These are phyloP conservation scores for Pyrrhia umbra DNA, from an alignment of 2,888 invertebrate genomes.

Conservation along the genomic window DNA sequence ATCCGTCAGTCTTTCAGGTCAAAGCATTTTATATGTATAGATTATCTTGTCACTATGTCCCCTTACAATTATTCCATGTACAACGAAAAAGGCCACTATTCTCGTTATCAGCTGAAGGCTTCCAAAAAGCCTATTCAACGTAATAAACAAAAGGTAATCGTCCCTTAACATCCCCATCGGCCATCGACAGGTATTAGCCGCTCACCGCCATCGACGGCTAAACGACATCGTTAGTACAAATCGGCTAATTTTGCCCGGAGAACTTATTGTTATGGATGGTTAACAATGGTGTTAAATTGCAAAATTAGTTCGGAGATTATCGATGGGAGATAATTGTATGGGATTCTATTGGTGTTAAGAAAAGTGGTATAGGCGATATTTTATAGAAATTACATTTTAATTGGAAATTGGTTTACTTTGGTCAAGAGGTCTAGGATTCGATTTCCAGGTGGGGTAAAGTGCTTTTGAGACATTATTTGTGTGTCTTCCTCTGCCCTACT, in stretches of 20 bases:
- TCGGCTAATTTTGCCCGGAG: conserved; percentile 55
- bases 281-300: conserved; percentile 38
- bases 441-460: no score
- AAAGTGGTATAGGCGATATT: neutral
- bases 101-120: conserved; percentile 17
- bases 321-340: neutral
- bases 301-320: conserved; percentile 33
- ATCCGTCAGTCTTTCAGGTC: no score
- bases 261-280: conserved; percentile 53
- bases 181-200: conserved; percentile 54
- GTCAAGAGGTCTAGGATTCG: no score
- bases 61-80: neutral
- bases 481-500: no score
- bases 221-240: conserved; percentile 60
- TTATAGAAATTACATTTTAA: no score
- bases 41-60: no score
- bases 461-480: no score
- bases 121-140: conserved; percentile 25
- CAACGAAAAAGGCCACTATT: neutral
- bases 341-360: no score
- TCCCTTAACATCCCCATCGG: conserved; percentile 46
- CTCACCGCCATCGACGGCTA: conserved; percentile 24
- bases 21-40: no score
- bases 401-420: neutral
- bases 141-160: conserved; percentile 56